Percentiles rank a stretch among this genome's conserved stretches.
Conservation (phyloP, 2,888 invertebrate genomes). For the Molorchus minor region DNA sequence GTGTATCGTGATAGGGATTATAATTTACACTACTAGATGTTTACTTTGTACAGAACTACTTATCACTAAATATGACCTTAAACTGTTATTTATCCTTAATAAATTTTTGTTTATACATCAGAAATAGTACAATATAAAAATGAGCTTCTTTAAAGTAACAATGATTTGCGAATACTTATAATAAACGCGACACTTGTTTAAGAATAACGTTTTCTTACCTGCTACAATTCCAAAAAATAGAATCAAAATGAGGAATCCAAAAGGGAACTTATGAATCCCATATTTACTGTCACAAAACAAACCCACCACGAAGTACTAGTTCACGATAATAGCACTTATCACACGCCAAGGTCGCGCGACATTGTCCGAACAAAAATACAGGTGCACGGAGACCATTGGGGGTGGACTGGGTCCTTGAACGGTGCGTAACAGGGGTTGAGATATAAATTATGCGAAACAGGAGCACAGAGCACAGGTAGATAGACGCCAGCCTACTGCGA, state of each 20-base stretch:
- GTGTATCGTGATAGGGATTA: neutral
- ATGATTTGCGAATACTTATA: too few relatives aligned
- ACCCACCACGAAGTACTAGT: conserved; percentile 21
- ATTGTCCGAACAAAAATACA: conserved; percentile 29
- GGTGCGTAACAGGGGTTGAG: conserved; percentile 23
- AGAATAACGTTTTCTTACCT: too few relatives aligned
- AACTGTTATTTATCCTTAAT: neutral
- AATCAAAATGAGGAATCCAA: conserved; percentile 9
- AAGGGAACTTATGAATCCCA: conserved; percentile 31
- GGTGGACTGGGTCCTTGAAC: conserved; percentile 14
- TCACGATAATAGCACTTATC: conserved; percentile 23
- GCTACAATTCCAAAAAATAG: neutral
- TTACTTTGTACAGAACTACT: conserved; percentile 1
- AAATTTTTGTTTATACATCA: too few relatives aligned
- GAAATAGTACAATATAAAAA: too few relatives aligned
- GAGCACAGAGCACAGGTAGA: conserved; percentile 26
- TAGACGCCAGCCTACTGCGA: conserved; percentile 28
- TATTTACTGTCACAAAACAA: conserved; percentile 28
- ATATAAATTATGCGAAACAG: conserved; percentile 25
- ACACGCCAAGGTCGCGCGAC: conserved; percentile 12
- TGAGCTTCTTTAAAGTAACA: too few relatives aligned
- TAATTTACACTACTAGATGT: too few relatives aligned
- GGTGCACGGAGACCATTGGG: conserved; percentile 21
- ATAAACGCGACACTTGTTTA: too few relatives aligned
- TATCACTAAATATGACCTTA: neutral